Conservation (phyloP, 2,797 vertebrate genomes). For the Coilia nasus region DNA sequence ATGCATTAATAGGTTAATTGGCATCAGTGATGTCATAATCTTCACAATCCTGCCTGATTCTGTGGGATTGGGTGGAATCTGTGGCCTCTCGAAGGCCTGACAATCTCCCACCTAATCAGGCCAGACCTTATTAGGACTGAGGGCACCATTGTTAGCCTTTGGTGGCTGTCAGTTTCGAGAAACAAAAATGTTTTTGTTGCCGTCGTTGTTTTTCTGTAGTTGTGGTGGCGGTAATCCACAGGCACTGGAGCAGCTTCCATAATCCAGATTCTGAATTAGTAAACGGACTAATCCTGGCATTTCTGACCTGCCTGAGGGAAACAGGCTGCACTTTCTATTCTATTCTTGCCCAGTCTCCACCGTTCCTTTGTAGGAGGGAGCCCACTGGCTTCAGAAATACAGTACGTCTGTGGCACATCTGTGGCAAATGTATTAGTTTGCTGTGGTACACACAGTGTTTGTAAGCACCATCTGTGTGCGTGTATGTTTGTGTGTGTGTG, state of each 20-base stretch:
- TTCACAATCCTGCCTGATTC: constrained; percentile 64
- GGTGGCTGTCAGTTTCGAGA: constrained; percentile 61
- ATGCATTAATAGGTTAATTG: constrained; percentile 54
- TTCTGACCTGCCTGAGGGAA: constrained; percentile 61
- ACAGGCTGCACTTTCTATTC: constrained; percentile 45
- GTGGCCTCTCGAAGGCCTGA: constrained; percentile 48
- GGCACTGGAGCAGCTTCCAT: constrained; percentile 62
- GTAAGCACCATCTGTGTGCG: neutral
- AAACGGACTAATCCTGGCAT: constrained; percentile 66
- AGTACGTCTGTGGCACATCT: constrained; percentile 2
- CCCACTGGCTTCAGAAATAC: constrained; percentile 5
- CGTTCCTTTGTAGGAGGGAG: neutral
- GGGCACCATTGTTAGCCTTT: constrained; percentile 68
- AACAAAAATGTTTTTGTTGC: constrained; percentile 78
- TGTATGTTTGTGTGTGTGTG: neutral
- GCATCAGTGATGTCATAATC: constrained; percentile 61
- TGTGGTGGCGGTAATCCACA: constrained; percentile 68
- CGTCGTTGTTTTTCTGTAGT: constrained; percentile 53
- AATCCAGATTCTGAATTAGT: constrained; percentile 79
- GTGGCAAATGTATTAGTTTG: constrained; percentile 4
- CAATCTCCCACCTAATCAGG: constrained; percentile 68
- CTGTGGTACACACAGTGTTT: neutral
- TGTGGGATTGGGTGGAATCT: constrained; percentile 56
- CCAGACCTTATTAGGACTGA: constrained; percentile 71
- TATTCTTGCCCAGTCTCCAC: constrained; percentile 13